A percentile compares a stretch with the other conserved stretches of the same genome.
phyloP scores from a whole-genome alignment of 2,888 invertebrate species.

The Drosophila lutescens region DNA sequence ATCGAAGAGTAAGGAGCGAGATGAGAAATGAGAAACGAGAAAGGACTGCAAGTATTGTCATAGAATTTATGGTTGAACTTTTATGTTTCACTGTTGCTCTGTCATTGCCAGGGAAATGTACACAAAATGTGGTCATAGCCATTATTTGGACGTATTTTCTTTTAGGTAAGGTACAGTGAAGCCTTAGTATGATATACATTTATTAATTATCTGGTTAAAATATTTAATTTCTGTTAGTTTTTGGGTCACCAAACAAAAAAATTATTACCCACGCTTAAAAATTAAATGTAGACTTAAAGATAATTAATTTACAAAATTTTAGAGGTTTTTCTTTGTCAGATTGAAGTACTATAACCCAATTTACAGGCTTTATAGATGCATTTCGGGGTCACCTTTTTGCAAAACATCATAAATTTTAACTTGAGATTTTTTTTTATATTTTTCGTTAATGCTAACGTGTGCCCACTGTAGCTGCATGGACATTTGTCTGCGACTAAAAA shows the following conservation, averaged over 20 bases:
- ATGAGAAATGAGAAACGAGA: too few relatives aligned
- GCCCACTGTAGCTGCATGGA: constrained; percentile 36
- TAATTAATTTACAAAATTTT: too few relatives aligned
- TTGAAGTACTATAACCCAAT: too few relatives aligned
- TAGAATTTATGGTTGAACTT: constrained; percentile 21
- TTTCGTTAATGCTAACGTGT: neutral
- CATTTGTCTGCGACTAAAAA: constrained; percentile 48
- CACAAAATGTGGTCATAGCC: constrained; percentile 11
- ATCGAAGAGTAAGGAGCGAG: neutral
- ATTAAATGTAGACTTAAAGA: too few relatives aligned
- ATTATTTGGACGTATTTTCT: neutral
- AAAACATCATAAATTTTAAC: too few relatives aligned
- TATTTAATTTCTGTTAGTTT: too few relatives aligned
- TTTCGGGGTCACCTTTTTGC: neutral
- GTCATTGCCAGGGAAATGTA: constrained; percentile 15
- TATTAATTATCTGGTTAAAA: too few relatives aligned
- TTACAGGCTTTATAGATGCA: too few relatives aligned
- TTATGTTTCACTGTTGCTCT: constrained; percentile 19
- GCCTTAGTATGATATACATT: neutral
- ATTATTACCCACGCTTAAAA: too few relatives aligned
- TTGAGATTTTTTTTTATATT: neutral
- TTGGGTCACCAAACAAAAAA: too few relatives aligned
- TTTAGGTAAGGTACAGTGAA: neutral
- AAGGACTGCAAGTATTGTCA: constrained; percentile 14
- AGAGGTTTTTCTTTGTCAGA: too few relatives aligned